Evolutionary conservation across 2,888 invertebrate species (phyloP), one percentile per base, ranked within the genome.

Genomic region (Venusia cambrica): DNA sequence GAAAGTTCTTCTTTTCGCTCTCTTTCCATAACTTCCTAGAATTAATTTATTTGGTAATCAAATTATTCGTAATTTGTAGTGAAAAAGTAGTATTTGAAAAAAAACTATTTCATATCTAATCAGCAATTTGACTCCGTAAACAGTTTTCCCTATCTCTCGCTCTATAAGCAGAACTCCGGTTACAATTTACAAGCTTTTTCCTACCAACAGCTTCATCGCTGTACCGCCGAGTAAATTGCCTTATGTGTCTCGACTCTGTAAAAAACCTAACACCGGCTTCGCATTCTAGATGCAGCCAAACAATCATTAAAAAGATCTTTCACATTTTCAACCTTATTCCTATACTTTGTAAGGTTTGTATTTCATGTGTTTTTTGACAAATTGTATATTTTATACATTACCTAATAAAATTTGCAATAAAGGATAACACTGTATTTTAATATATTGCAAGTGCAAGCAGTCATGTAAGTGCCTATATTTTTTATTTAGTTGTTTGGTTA

Each of bases 141-240:
- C n/a, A n/a, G n/a, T n/a, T n/a, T n/a, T n/a, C n/a, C n/a, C n/a
- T n/a, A n/a, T n/a, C 29, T 31, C 24, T 10, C 24, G 26, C 11
- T 7, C 31, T 27, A 26, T 5, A 13, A 38, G 13, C 27, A 13
- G 20, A 18, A 38, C 22, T 22, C 10, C 7, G 21, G 31, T 2
- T 11, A 14, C 11, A 18, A 35, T 35, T 29, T 24, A 28, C 34
- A 31, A 13, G 31, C n/a, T 28, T 61, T 69, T 70, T 59, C 26
- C 33, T 22, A n/a, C n/a, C 55, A 60, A 73, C 71, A 62, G 68
- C 72, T 72, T 70, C 65, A 73, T 73, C 61, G 51, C 49, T 54
- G 51, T 59, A 56, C 54, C 40, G 57, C 59, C 59, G 61, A 58
- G 62, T 73, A 72, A 66, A 58, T 71, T 62, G 67, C 73, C 70